Evolutionary conservation across 1,140 invertebrate species (phyloP).

Genomic region (Ectropis grisescens): DNA sequence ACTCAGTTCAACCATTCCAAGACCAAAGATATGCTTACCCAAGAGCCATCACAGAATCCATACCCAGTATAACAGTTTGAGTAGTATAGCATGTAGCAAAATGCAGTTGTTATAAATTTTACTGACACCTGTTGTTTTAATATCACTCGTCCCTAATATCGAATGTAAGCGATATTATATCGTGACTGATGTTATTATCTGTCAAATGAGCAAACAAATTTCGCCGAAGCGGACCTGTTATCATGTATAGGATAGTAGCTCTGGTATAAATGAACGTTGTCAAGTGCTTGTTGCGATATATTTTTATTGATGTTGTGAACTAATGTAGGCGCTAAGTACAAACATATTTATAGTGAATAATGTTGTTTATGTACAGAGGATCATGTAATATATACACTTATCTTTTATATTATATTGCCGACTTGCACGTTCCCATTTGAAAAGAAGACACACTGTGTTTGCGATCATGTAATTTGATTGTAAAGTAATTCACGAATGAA

Average conservation of each 20-base stretch:
- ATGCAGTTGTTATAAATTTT: constrained; percentile 2
- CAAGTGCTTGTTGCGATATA: constrained; percentile 47
- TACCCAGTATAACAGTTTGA: too few species aligned
- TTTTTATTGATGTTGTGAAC: constrained; percentile 38
- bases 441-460: too few species aligned
- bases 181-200: constrained; percentile 45
- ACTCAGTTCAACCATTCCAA: too few species aligned
- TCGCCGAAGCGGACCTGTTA: constrained; percentile 24
- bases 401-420: constrained; percentile 7
- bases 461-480: too few species aligned
- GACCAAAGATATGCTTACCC: too few species aligned
- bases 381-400: constrained; percentile 15
- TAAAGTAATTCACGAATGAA: constrained; percentile 11
- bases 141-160: constrained; percentile 36
- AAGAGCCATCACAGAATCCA: too few species aligned
- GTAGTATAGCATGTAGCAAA: too few species aligned
- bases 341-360: constrained; percentile 17
- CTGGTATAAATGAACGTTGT: constrained; percentile 39
- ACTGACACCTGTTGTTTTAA: constrained; percentile 25
- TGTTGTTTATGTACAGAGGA: constrained; percentile 15
- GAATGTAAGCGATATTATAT: constrained; percentile 25
- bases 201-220: constrained; percentile 39
- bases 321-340: constrained; percentile 25
- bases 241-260: constrained; percentile 27
- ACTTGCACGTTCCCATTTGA: constrained; percentile 17